Conservation (phyloP, 2,888 invertebrate genomes). For the Yponomeuta cagnagella region DNA sequence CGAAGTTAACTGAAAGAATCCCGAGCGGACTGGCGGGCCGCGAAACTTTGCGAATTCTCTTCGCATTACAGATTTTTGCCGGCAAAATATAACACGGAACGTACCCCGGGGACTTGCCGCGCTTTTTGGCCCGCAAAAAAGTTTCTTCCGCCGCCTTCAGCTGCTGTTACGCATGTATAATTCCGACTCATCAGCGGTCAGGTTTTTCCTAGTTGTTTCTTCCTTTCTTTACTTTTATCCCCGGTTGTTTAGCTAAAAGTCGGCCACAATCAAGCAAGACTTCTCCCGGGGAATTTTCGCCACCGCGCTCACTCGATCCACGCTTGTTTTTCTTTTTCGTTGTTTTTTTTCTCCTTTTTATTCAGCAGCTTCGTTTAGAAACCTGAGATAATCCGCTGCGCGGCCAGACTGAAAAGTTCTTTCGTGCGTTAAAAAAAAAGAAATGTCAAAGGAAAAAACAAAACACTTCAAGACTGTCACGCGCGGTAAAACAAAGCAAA, state of each 20-base stretch:
- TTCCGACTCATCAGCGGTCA: slow-evolving; percentile 8
- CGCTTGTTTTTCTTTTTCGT: not conserved
- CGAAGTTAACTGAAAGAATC: slow-evolving; percentile 14
- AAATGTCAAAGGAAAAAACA: not conserved
- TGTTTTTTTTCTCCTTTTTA: not conserved
- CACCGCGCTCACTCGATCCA: not conserved
- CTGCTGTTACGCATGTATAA: slow-evolving; percentile 15
- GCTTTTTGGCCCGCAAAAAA: not conserved
- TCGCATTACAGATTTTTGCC: slow-evolving; percentile 15
- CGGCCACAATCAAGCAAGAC: not conserved
- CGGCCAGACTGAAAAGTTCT: not conserved
- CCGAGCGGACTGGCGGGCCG: not conserved
- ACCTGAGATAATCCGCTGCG: not conserved
- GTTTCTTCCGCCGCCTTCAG: slow-evolving; percentile 3
- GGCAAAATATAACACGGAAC: slow-evolving; percentile 8
- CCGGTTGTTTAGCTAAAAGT: not conserved
- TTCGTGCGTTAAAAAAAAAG: not conserved
- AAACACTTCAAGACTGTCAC: not conserved
- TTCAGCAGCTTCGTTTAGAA: not conserved
- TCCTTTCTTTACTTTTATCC: not conserved
- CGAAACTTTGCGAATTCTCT: slow-evolving; percentile 11
- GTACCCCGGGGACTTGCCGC: not conserved
- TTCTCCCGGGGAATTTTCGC: not conserved
- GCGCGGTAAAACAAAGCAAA: not conserved
- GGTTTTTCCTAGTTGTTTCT: slow-evolving; percentile 10